Base-by-base conservation (phyloP, 2,888 invertebrate genomes). In the Drosophila sordidula region DNA sequence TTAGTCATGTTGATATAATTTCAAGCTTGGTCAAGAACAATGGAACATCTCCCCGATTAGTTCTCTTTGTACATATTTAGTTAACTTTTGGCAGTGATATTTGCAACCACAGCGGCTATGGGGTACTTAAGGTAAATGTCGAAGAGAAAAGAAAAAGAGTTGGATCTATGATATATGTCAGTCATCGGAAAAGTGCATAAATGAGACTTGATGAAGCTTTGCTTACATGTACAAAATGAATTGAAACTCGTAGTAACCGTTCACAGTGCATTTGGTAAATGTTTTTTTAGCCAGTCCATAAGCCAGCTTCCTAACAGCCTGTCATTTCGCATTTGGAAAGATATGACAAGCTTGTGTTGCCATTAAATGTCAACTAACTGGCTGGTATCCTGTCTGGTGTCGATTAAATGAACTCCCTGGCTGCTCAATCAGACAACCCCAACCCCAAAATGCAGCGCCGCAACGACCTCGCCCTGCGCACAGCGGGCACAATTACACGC, bases 311-410 rank as follows among this genome's bases (percentile, higher is more conserved):
- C 54, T 72, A 66, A 55, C 50, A 22, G 70, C 55, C 55, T 84
- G 87, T 85, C 83, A 67, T 75, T 67, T 68, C 55, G 51, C 70
- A 86, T 89, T 88, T 87, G 73, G 80, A 75, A 74, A 72, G 82
- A 89, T 88, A 82, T 80, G 84, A 76, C 78, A 87, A 90, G 88
- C 79, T 89, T 65, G 87, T 90, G 83, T 80, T 86, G 89, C 89
- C 90, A 90, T 91, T 91, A 90, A 91, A 91, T 89, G 88, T 80
- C 84, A 87, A 81, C 70, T 79, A 79, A 77, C 82, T 76, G 79
- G 56, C 54, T 73, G 70, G 63, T 63, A 63, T 52, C 39, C 51
- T 36, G 62, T 42, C 63, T 84, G 89, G 89, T 89, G 89, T 90
- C 86, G 84, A 81, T 90, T 86, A 85, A 87, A 89, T 88, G 89